These are phyloP conservation scores for Microctonus hyperodae DNA, from an alignment of 2,888 invertebrate species.

Conservation along the genomic window DNA sequence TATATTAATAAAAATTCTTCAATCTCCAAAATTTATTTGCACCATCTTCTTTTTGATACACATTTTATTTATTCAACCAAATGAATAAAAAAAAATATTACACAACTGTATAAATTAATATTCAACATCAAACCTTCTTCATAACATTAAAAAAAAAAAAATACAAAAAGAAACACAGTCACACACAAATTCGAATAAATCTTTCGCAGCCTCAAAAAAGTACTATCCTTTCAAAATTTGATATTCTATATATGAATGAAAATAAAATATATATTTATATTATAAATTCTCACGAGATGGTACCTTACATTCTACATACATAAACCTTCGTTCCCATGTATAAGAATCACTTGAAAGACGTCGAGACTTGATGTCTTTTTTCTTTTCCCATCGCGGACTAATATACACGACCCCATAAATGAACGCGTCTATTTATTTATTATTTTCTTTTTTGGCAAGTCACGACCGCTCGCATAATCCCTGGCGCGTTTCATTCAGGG, in stretches of 20 bases:
- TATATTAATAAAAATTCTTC: no score
- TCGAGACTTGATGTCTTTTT: neutral
- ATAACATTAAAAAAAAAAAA: neutral
- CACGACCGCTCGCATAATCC: conserved; percentile 35
- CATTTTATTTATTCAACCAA: no score
- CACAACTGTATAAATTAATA: neutral
- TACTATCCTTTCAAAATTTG: neutral
- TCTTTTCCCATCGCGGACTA: neutral
- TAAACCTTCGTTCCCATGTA: neutral
- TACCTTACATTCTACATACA: neutral
- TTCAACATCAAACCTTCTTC: neutral
- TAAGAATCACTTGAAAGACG: neutral
- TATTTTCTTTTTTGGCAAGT: conserved; percentile 32
- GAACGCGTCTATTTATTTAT: neutral
- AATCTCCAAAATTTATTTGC: no score
- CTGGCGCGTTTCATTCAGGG: conserved; percentile 32
- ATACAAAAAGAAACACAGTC: neutral
- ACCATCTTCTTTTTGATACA: no score
- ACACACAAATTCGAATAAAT: neutral
- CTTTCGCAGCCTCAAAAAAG: neutral
- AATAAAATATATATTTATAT: neutral
- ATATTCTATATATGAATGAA: neutral
- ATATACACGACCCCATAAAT: neutral
- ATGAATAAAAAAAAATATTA: neutral
- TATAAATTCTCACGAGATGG: neutral